These are phyloP conservation scores for Lycodopsis pacificus DNA, from an alignment of 2,797 vertebrate genomes.

Conservation along the genomic window DNA sequence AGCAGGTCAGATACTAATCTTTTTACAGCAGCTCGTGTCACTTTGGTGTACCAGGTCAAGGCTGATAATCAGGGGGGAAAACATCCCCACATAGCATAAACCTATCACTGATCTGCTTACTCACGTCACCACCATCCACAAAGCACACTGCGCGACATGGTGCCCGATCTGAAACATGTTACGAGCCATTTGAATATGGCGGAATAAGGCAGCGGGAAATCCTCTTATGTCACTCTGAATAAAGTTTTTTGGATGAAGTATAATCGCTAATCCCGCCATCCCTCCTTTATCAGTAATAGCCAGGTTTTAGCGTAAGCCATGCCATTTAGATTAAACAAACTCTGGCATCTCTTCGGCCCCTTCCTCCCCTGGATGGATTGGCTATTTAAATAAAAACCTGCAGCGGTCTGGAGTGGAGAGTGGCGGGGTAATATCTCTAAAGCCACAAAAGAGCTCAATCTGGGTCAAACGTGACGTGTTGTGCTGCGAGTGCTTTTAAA, in stretches of 20 bases:
- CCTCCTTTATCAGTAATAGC: conserved; percentile 78
- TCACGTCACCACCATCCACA: conserved; percentile 35
- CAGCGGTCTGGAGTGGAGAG: conserved; percentile 29
- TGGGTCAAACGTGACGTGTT: conserved; percentile 63
- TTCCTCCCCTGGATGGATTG: conserved; percentile 57
- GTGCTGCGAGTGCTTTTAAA: conserved; percentile 56
- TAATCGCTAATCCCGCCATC: conserved; percentile 81
- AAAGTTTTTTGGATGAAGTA: conserved; percentile 82
- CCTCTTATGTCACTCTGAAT: conserved; percentile 82
- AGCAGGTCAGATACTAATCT: conserved; percentile 34
- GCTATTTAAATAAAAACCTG: conserved; percentile 47
- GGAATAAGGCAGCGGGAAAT: conserved; percentile 68
- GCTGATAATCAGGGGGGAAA: conserved; percentile 46
- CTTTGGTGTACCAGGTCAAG: conserved; percentile 47
- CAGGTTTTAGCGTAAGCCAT: conserved; percentile 78
- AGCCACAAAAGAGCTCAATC: conserved; percentile 66
- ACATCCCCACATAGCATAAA: conserved; percentile 51
- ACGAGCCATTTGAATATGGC: conserved; percentile 60
- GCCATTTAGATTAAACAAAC: conserved; percentile 84
- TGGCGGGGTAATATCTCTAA: conserved; percentile 55
- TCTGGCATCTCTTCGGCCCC: conserved; percentile 67
- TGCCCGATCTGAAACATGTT: conserved; percentile 47
- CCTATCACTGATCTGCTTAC: conserved; percentile 69
- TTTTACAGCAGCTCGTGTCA: conserved; percentile 32
- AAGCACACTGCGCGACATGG: conserved; percentile 34